Evolutionary conservation across 2,797 vertebrate species (phyloP).

Genomic region (Carcharodon carcharias): DNA sequence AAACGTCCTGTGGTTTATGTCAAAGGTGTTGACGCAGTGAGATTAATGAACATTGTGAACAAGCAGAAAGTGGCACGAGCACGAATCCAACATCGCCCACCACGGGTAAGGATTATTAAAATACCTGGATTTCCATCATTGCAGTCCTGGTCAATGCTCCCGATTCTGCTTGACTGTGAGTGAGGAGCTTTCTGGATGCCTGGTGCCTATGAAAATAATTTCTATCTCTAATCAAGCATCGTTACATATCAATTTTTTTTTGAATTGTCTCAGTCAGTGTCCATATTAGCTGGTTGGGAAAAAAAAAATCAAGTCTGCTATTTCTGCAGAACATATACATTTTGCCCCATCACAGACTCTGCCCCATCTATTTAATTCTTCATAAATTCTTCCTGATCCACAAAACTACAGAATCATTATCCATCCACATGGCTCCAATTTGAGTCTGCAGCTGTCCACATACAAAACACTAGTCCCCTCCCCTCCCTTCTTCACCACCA

Average conservation of each 20-base stretch:
- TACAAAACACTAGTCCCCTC: background rate
- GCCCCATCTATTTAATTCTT: background rate
- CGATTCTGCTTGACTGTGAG: background rate
- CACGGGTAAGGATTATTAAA: conserved; percentile 68
- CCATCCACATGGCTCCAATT: background rate
- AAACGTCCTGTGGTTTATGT: conserved; percentile 97
- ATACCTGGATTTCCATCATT: background rate
- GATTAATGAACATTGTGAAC: conserved; percentile 98
- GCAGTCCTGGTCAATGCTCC: background rate
- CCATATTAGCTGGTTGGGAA: background rate
- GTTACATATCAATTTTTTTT: background rate
- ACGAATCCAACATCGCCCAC: conserved; percentile 88
- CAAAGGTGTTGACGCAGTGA: conserved; percentile 89
- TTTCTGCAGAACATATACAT: background rate
- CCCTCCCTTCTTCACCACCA: background rate
- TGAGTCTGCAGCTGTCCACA: background rate
- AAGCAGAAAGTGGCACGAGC: conserved; percentile 97
- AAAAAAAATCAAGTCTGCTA: background rate
- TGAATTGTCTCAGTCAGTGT: background rate
- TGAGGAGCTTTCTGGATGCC: background rate
- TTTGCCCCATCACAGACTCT: background rate
- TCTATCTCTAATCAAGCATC: background rate
- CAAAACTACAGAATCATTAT: background rate
- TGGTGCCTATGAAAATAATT: background rate
- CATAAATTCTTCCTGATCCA: background rate